These are phyloP conservation scores for Eunapius fragilis DNA, from an alignment of 37 sponge, comb jelly and placozoan genomes.

Conservation along the genomic window DNA sequence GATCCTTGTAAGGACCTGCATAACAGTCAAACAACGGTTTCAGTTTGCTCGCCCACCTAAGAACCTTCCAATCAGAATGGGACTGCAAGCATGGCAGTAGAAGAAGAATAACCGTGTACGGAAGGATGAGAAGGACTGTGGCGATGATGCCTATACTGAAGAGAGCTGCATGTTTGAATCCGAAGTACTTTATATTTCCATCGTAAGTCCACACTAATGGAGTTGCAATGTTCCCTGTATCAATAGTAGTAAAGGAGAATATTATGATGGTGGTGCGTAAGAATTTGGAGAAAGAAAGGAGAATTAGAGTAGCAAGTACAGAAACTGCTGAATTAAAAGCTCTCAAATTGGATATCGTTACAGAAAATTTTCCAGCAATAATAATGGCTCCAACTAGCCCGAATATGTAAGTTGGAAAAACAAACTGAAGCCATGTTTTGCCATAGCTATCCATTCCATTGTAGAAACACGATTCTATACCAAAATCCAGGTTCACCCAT, in stretches of 20 bases:
- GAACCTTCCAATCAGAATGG: not conserved
- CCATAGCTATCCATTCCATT: conserved; percentile 26
- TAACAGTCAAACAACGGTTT: not conserved
- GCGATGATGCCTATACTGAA: not conserved
- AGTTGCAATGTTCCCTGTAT: not conserved
- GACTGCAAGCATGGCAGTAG: not conserved
- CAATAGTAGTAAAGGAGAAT: not conserved
- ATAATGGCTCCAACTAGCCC: not conserved
- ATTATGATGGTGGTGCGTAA: not conserved
- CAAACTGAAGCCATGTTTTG: conserved; percentile 21
- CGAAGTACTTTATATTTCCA: not conserved
- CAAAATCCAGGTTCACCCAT: conserved; percentile 33
- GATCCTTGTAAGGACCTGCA: not conserved
- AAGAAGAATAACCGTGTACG: conserved; percentile 6
- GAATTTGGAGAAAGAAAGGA: conserved; percentile 24
- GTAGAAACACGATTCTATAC: conserved; percentile 33
- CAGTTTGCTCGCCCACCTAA: not conserved
- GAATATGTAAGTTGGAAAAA: conserved; percentile 5
- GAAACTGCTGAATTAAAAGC: not conserved
- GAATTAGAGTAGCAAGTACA: conserved; percentile 29
- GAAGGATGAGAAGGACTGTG: not conserved
- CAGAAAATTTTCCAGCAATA: not conserved
- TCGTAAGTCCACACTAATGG: conserved; percentile 6
- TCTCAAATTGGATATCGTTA: not conserved
- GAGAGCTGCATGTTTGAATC: not conserved